These are phyloP conservation scores for Zaprionus inermis DNA, from an alignment of 1,140 invertebrate species.

Conservation along the genomic window DNA sequence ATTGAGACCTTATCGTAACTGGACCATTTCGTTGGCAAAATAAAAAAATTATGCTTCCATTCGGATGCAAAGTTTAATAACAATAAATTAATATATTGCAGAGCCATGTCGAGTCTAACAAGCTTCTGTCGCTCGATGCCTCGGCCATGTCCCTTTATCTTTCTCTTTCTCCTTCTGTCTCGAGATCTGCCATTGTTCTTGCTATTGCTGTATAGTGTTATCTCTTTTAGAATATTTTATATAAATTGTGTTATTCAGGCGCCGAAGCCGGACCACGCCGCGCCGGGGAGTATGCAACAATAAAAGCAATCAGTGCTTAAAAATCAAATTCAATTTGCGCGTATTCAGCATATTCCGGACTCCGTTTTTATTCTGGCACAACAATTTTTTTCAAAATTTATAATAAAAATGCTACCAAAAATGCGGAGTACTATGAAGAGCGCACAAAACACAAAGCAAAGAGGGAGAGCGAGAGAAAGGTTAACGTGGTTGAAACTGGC, in stretches of 20 bases:
- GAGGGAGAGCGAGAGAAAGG: constrained; percentile 10
- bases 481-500: constrained; percentile 46
- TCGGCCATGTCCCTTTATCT: neutral
- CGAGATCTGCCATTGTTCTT: neutral
- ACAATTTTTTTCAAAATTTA: constrained; percentile 62
- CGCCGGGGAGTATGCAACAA: constrained; percentile 55
- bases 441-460: constrained; percentile 27
- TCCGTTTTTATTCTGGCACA: constrained; percentile 34
- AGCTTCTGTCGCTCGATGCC: neutral
- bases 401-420: constrained; percentile 52
- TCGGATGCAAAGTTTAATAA: constrained; percentile 56
- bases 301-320: constrained; percentile 82
- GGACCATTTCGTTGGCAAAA: constrained; percentile 22
- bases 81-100: constrained; percentile 65
- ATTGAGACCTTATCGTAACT: constrained; percentile 9
- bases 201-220: constrained; percentile 13
- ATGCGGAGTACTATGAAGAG: constrained; percentile 35
- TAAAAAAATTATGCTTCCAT: constrained; percentile 39
- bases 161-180: neutral
- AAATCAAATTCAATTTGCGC: constrained; percentile 81
- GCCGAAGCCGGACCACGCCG: constrained; percentile 11
- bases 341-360: constrained; percentile 74
- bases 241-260: constrained; percentile 54
- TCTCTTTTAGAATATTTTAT: constrained; percentile 72
- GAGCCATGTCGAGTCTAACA: neutral